Evolutionary conservation across 1,140 invertebrate species (phyloP), one percentile per base, ranked within the genome.

Genomic region (Drosophila lacertosa): DNA sequence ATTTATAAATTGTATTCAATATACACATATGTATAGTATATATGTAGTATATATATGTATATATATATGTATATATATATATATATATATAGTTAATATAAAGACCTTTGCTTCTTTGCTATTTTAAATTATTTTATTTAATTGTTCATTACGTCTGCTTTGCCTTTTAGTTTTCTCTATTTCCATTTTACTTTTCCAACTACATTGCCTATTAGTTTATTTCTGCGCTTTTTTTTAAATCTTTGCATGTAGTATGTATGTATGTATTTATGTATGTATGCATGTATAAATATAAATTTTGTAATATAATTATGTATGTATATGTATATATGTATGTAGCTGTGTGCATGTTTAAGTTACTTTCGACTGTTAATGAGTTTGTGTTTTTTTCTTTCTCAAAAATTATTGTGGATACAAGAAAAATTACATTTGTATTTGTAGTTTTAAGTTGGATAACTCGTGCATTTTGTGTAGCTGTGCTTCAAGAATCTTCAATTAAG

Each of bases 1-100:
- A 78, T 83, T 83, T 44, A 78, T 84, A 75, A 65, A 76, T 84
- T 74, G 71, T 74, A 68, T 86, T 86, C 63, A 80, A 84, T 86
- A 66, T 84, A 81, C 81, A 84, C 73, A 80, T 86, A 84, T 84
- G 73, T 81, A 80, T 83, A 73, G 66, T 63, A 70, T 71, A 74
- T 86, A 84, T 78, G 60, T 77, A 63, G 42, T 51, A 74, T 74
- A 65, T 55, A 20, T 59, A 69, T 75, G 69, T 74, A 51, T 58
- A 45, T 75, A 58, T 67, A 69, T 78, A 68, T 78, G 73, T 60
- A 33, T 35, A 11, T 35, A 20, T 79, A 77, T 80, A 63, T 71
- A 47, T 78, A 65, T 73, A 74, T 83, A 79, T 84, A 83, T 29
- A 29, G 44, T 59, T 79, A 84, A 83, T 82, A 83, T 77, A 84